Percentiles rank a stretch among this genome's conserved stretches.
phyloP scores from a whole-genome alignment of 2,113 vertebrate species.

The Oceanodroma tethys region DNA sequence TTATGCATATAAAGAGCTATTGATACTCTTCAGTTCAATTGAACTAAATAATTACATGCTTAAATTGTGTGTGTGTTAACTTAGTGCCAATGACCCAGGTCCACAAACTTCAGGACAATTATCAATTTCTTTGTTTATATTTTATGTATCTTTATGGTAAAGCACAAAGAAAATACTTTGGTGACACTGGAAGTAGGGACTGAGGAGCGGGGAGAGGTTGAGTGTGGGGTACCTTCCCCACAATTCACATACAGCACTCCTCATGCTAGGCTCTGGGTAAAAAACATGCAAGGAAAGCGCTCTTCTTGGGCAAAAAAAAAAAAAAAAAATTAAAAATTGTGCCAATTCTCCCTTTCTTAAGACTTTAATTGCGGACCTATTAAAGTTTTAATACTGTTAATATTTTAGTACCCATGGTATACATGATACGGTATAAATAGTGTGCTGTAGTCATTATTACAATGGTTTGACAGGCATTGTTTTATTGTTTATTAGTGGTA shows the following conservation, averaged over 20 bases:
- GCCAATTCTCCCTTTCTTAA: not conserved
- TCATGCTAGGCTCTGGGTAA: not conserved
- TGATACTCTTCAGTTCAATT: not conserved
- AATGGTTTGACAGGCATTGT: not conserved
- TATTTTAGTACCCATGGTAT: not conserved
- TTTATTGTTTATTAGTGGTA: not conserved
- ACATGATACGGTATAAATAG: not conserved
- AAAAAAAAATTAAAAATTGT: not conserved
- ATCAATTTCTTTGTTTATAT: not conserved
- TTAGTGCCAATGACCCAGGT: not conserved
- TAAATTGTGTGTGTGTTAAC: not conserved
- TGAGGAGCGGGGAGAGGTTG: not conserved
- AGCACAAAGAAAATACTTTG: not conserved
- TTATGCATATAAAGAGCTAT: not conserved
- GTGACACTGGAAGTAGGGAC: not conserved
- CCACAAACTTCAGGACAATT: not conserved
- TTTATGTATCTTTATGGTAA: not conserved
- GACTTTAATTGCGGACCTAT: not conserved
- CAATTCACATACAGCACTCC: not conserved
- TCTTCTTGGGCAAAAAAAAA: not conserved
- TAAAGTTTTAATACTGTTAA: not conserved
- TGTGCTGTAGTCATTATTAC: not conserved
- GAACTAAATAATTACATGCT: not conserved
- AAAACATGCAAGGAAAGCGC: not conserved
- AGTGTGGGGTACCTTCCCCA: not conserved